Evolutionary conservation across 2,888 invertebrate genomes (phyloP).

Genomic region (Charanyca ferruginea): DNA sequence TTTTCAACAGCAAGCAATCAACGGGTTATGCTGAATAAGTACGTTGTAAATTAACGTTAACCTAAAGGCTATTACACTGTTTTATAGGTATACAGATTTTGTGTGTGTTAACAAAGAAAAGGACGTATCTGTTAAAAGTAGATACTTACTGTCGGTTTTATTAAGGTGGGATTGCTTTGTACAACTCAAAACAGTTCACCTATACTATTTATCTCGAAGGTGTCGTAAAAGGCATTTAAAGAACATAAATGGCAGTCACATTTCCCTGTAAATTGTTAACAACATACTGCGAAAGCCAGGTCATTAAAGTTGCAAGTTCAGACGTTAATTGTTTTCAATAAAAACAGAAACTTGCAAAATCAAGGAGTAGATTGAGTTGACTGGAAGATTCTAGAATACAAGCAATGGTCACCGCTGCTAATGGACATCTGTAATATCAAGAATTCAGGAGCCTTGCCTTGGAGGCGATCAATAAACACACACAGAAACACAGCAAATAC

Average conservation of each 20-base stretch:
- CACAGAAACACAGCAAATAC: no score
- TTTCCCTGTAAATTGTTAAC: slow-evolving; percentile 42
- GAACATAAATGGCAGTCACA: slow-evolving; percentile 27
- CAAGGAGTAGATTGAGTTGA: not conserved
- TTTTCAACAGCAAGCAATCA: slow-evolving; percentile 54
- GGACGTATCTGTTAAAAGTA: not conserved
- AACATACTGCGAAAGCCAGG: slow-evolving; percentile 32
- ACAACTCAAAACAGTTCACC: slow-evolving; percentile 13
- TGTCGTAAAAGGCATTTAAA: slow-evolving; percentile 28
- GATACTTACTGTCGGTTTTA: slow-evolving; percentile 10
- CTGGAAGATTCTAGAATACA: slow-evolving; percentile 1
- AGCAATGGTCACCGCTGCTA: no score
- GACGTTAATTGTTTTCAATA: slow-evolving; percentile 11
- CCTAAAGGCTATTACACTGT: slow-evolving; percentile 24
- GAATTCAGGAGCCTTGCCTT: no score
- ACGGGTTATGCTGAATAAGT: slow-evolving; percentile 34
- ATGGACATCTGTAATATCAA: no score
- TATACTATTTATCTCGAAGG: slow-evolving; percentile 2
- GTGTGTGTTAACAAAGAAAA: not conserved
- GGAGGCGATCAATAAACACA: no score
- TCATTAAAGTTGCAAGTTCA: slow-evolving; percentile 11
- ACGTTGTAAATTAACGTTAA: slow-evolving; percentile 36
- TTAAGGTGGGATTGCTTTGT: slow-evolving; percentile 11
- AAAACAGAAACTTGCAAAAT: not conserved
- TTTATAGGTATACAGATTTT: slow-evolving; percentile 21